Base-by-base conservation (phyloP, 2,113 vertebrate genomes). In the Amblyornis subalaris region DNA sequence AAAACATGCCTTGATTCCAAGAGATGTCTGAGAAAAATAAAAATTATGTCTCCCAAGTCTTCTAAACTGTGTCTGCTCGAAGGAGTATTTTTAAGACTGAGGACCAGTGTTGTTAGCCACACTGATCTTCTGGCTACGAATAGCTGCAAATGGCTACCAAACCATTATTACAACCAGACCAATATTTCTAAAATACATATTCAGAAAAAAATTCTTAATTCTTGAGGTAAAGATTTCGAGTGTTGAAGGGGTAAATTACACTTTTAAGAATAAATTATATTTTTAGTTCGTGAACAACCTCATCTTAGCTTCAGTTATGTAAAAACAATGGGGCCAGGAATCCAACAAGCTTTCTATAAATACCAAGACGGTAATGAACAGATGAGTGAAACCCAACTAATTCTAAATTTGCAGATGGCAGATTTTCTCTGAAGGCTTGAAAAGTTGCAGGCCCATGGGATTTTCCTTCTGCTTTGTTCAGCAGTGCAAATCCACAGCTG, bases 381-480 rank as follows among this genome's bases (percentile, higher is more conserved):
- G 79, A 94, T 60, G 75, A 88, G n/a, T 55, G 33, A 91, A 95
- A 93, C 11, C 10, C 78, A 93, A 74, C 85, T 80, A 62, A 88
- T 82, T 76, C 75, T 93, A 86, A 94, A 90, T 90, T 92, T 90
- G 90, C 92, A 93, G 79, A 88, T 71, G 47, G 83, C 75, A 96
- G 24, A 47, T 92, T 93, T 95, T 95, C 67, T 92, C 88, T 55
- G 55, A 86, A 93, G 69, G 72, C 47, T 81, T 84, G 64, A 90
- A 88, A 94, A 95, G 44, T 36, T 96, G 70, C 83, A 86, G 60
- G 47, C 55, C 75, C 64, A 53, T 58, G 83, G 88, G 92, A 95
- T 88, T 95, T 93, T 94, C 72, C 69, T 92, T 89, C 80, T 94
- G 85, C 85, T 94, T 93, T 88, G 88, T 94, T 95, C 90, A 92